phyloP scores from a whole-genome alignment of 2,113 vertebrate species.

The Anolis sagrei region DNA sequence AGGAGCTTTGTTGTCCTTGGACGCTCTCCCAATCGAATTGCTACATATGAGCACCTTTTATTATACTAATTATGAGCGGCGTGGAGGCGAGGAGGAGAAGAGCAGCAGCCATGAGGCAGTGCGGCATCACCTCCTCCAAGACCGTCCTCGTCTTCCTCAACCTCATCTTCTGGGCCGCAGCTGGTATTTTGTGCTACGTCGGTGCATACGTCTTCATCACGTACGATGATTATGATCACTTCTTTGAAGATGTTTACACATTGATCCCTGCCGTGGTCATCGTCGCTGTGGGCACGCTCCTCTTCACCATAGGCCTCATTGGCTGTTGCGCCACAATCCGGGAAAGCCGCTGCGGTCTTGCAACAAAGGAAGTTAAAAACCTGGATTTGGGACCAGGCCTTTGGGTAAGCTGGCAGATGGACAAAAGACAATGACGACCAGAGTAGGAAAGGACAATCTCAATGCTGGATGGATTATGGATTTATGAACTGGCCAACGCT shows the following conservation, averaged over 20 bases:
- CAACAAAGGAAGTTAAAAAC: too few relatives aligned
- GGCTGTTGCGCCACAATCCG: constrained; percentile 96
- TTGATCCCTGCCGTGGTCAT: constrained; percentile 93
- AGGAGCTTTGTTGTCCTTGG: too few relatives aligned
- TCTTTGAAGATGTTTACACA: constrained; percentile 96
- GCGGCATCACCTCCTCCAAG: constrained; percentile 96
- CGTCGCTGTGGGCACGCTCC: constrained; percentile 92
- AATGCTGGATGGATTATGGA: too few relatives aligned
- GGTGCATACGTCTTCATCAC: constrained; percentile 99
- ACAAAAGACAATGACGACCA: too few relatives aligned
- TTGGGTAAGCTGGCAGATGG: too few relatives aligned
- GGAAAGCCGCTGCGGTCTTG: constrained; percentile 94
- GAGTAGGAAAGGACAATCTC: too few relatives aligned
- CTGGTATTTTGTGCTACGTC: constrained; percentile 97
- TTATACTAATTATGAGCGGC: too few relatives aligned
- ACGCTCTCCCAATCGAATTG: too few relatives aligned
- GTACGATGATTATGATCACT: constrained; percentile 97
- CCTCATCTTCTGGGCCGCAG: constrained; percentile 98
- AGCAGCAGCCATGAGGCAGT: constrained; percentile 82
- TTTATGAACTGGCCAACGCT: too few relatives aligned
- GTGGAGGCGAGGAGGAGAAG: too few relatives aligned
- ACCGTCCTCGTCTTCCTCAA: constrained; percentile 97
- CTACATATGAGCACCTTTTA: too few relatives aligned
- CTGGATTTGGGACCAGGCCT: too few relatives aligned
- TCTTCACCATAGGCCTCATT: constrained; percentile 94